These are phyloP conservation scores for Machimus rusticus DNA, from an alignment of 2,888 invertebrate species.

Conservation along the genomic window DNA sequence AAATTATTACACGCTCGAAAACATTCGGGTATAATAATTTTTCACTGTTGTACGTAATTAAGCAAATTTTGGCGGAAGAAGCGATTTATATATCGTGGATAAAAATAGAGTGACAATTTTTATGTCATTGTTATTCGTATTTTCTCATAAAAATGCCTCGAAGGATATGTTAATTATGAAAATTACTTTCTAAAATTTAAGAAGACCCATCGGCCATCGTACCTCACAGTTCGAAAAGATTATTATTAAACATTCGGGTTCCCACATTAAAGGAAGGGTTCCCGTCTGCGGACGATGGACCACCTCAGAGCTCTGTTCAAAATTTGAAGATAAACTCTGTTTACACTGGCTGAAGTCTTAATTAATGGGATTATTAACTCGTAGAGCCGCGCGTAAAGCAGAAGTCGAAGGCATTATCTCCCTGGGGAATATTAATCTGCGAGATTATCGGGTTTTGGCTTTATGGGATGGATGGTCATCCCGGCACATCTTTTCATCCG, in stretches of 20 bases:
- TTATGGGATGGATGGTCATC: neutral
- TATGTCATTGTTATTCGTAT: neutral
- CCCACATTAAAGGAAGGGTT: constrained; percentile 12
- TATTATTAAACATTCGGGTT: neutral
- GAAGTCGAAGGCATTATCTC: constrained; percentile 8
- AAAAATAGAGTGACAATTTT: neutral
- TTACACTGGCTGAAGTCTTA: constrained; percentile 14
- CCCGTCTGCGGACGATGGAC: neutral
- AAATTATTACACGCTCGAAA: neutral
- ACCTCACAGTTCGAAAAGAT: neutral
- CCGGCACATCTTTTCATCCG: neutral
- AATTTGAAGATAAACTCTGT: constrained; percentile 6
- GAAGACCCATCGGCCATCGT: neutral
- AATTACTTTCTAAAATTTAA: neutral
- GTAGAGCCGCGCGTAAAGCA: constrained; percentile 14
- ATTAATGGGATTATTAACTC: constrained; percentile 34
- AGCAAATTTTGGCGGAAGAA: neutral
- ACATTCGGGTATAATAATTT: neutral
- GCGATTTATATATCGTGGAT: neutral
- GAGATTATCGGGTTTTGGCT: neutral
- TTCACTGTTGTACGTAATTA: neutral
- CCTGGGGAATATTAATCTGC: constrained; percentile 2
- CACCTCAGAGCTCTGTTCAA: neutral
- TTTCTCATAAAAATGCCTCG: neutral
- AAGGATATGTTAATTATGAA: neutral